These are phyloP conservation scores for Machaerirhynchus nigripectus DNA, from an alignment of 2,113 vertebrate genomes.

Conservation along the genomic window DNA sequence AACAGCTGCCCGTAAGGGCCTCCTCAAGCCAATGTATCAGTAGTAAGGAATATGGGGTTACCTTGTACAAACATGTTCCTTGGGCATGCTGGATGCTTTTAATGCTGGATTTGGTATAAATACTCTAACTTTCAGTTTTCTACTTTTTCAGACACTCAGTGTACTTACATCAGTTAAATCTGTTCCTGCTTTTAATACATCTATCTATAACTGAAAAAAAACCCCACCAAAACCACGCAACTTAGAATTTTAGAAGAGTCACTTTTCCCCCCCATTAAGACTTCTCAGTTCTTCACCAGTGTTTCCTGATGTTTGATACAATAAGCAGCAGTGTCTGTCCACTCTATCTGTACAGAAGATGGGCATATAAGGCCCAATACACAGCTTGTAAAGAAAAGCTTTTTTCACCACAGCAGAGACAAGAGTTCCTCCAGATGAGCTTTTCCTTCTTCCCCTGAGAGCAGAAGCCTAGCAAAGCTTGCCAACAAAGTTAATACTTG, in stretches of 20 bases:
- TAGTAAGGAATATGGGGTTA: background rate
- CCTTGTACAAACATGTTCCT: background rate
- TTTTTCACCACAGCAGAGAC: background rate
- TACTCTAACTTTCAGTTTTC: background rate
- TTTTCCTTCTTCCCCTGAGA: background rate
- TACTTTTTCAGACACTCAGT: background rate
- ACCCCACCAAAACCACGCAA: background rate
- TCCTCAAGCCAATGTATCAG: background rate
- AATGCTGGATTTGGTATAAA: background rate
- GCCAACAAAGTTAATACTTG: conserved; percentile 11
- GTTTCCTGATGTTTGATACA: background rate
- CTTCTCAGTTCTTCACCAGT: background rate
- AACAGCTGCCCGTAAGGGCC: background rate
- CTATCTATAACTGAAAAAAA: background rate
- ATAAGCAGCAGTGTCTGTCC: background rate
- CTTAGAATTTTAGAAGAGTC: background rate
- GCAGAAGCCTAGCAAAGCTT: background rate
- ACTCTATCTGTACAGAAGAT: background rate
- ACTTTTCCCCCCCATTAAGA: background rate
- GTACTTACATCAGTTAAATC: background rate
- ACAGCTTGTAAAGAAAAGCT: background rate
- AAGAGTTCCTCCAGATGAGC: background rate
- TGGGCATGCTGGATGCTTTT: background rate
- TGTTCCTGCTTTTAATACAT: background rate
- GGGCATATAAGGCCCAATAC: background rate